A percentile compares a stretch with the other conserved stretches of the same genome.
Evolutionary conservation across 2,797 vertebrate genomes (phyloP).

Genomic region (Manis crassicaudata): DNA sequence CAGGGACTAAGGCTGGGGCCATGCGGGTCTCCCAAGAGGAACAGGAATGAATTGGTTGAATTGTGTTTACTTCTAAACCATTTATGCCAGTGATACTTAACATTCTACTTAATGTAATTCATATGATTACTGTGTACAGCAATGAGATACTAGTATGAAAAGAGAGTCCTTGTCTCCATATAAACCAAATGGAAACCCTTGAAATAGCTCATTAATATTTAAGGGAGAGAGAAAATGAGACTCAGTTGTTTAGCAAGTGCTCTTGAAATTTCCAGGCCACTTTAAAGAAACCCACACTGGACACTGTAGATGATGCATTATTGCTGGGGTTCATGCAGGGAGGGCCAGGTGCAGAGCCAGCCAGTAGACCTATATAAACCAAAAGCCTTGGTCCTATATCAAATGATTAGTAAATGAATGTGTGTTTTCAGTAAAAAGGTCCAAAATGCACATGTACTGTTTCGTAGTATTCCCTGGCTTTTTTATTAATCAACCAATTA

Average conservation of each 20-base stretch:
- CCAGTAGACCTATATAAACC: not conserved
- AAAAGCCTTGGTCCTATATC: not conserved
- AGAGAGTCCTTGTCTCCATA: not conserved
- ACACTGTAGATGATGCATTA: fast-evolving
- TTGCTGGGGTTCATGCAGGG: not conserved
- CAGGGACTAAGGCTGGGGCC: not conserved
- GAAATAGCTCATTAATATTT: not conserved
- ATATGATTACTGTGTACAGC: not conserved
- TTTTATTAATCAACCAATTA: not conserved
- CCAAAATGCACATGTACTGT: not conserved
- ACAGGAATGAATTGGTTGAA: not conserved
- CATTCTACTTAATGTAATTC: not conserved
- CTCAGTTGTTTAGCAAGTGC: not conserved
- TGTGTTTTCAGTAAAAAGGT: not conserved
- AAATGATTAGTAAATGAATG: not conserved
- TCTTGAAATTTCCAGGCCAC: not conserved
- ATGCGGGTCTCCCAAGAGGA: no score
- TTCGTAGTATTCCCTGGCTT: not conserved
- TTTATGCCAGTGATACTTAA: not conserved
- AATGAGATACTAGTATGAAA: not conserved
- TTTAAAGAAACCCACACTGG: not conserved
- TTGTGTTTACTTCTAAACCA: not conserved
- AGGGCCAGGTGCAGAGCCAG: not conserved
- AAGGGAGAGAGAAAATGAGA: not conserved
- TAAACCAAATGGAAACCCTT: not conserved